Evolutionary conservation across 1,140 invertebrate genomes (phyloP), one percentile per base, ranked within the genome.

Genomic region (Magallana angulata): DNA sequence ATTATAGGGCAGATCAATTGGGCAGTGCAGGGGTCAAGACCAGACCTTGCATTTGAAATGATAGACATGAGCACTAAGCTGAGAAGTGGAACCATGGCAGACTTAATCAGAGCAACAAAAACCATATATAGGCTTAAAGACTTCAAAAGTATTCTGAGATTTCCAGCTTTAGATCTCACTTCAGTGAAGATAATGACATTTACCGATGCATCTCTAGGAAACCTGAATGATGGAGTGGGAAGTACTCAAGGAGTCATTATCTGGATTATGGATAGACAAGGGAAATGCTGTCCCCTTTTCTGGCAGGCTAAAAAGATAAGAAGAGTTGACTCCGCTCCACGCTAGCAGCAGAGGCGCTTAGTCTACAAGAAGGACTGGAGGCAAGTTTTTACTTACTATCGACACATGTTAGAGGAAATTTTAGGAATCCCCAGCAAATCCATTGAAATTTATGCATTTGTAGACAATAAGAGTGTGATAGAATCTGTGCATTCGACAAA

Each of bases 171-270:
- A 24, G 18, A 24, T 24, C 18, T 24, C 18, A 24, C 18, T 24
- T 24, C 18, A 16, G 6, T 48, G 14, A 84, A 48, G 85, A 82
- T 87, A 57, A 18, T 88, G n/a, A 57, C 85, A 56, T 89, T 87
- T 82, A 89, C 84, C 5, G 84, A 90, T 89, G 86, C 84, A 16
- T 88, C 88, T 59, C 48, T 85, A 14, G 83, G 71, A 58, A 91
- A 90, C 48, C 56, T 87, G 36, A 59, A 87, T 71, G 88, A 57
- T 18, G 68, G 87, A 30, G 85, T 48, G 36, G 57, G 85, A 30
- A 91, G 89, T 86, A 90, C 83, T n/a, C 84, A 71, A 24, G 88
- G 83, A 30, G 62, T 84, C 68, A 36, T 90, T 0, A 58, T 89
- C 16, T 88, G 86, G 84, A 57, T 89, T n/a, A 62, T 59, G 58